These are phyloP conservation scores for Meghimatium bilineatum DNA, from an alignment of 2,888 invertebrate genomes.

Conservation along the genomic window DNA sequence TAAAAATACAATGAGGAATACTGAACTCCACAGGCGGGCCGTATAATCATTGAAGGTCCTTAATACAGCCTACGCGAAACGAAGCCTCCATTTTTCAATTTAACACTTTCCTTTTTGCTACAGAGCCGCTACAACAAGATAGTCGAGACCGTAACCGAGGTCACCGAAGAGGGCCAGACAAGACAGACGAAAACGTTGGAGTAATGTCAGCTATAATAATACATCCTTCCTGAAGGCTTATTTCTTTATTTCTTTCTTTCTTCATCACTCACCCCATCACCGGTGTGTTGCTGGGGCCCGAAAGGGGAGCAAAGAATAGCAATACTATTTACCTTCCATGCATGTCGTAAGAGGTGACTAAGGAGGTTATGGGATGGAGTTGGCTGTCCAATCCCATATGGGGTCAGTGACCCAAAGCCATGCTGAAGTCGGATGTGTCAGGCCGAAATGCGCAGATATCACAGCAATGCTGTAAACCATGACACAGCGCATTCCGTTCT, in stretches of 20 bases:
- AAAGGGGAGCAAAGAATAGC: no score
- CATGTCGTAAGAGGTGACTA: no score
- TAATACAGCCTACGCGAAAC: neutral
- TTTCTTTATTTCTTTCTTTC: neutral
- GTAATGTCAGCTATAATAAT: neutral
- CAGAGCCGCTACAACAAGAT: neutral
- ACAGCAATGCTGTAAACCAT: no score
- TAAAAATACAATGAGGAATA: conserved; percentile 13
- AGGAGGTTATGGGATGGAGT: no score
- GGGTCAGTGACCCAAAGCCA: no score
- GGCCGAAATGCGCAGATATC: no score
- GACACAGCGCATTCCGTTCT: no score
- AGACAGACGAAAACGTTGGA: neutral
- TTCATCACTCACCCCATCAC: no score
- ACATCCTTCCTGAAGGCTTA: neutral
- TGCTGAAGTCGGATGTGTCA: no score
- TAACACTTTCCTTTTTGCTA: conserved; percentile 16
- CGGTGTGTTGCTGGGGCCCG: no score
- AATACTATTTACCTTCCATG: no score
- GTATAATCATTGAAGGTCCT: conserved; percentile 14
- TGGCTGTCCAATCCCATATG: no score
- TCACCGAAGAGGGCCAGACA: neutral
- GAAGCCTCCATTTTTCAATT: conserved; percentile 39
- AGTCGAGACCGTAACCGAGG: neutral
- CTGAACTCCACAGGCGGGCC: conserved; percentile 12